Conservation (phyloP, 2,797 vertebrate genomes). For the Diplodus puntazzo region DNA sequence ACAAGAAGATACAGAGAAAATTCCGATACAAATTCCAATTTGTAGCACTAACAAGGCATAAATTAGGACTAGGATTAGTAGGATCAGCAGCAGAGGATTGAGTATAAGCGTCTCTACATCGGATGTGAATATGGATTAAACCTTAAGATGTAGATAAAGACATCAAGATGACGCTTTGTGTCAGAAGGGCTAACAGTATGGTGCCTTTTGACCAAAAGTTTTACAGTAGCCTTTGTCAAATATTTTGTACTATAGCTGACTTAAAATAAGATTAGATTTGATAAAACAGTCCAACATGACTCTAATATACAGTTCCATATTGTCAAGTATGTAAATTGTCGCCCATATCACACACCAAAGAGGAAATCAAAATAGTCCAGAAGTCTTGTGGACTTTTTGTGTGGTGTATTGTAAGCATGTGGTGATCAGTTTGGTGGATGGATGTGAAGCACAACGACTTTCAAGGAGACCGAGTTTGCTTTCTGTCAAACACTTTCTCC, state of each 20-base stretch:
- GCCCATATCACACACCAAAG: no score
- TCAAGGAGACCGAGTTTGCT: no score
- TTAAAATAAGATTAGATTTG: neutral
- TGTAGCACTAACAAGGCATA: neutral
- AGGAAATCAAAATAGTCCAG: no score
- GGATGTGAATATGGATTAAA: constrained; percentile 12
- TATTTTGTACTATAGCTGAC: no score
- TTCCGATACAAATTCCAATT: neutral
- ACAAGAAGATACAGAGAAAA: neutral
- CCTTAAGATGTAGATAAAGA: constrained; percentile 7
- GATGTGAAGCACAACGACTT: no score
- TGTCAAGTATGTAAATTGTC: no score
- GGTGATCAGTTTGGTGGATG: no score
- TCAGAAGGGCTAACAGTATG: neutral
- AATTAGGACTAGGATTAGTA: neutral
- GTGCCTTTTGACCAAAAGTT: neutral
- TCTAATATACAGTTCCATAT: neutral
- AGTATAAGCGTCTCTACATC: neutral
- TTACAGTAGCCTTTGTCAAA: neutral
- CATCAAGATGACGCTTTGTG: constrained; percentile 9
- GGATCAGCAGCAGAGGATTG: constrained; percentile 13
- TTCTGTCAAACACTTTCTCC: no score
- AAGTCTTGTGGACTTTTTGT: no score
- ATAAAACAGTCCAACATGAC: constrained; percentile 7
- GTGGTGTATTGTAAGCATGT: no score